Evolutionary conservation across 2,113 vertebrate genomes (phyloP).

Genomic region (Ochotona princeps): DNA sequence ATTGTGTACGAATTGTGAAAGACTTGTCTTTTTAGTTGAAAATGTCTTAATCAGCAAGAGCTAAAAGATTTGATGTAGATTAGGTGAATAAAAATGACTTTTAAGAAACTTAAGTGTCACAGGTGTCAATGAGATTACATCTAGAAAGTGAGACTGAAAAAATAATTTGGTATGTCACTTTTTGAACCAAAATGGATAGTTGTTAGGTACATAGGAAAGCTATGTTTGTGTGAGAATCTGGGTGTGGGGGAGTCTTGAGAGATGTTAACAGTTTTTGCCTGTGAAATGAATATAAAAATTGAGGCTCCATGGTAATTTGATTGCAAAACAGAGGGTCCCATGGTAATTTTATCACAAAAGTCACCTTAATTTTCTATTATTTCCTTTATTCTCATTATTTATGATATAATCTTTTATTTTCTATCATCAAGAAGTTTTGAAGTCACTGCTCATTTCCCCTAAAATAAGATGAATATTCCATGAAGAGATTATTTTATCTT

Average conservation of each 20-base stretch:
- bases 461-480: no score
- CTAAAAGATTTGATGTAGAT: not conserved
- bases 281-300: not conserved
- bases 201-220: no score
- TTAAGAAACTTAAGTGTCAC: no score
- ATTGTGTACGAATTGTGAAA: not conserved
- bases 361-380: not conserved
- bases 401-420: not conserved
- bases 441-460: no score
- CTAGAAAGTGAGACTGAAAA: no score
- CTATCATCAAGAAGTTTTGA: not conserved
- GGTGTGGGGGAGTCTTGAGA: not conserved
- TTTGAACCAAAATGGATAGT: no score
- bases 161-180: no score
- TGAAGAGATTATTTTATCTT: no score
- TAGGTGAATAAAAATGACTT: no score
- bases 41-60: not conserved
- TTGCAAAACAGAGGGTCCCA: not conserved
- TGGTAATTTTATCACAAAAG: not conserved
- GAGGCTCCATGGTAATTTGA: no score
- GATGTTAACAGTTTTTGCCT: not conserved
- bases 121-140: no score
- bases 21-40: not conserved
- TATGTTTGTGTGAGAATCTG: not conserved
- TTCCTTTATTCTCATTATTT: not conserved